Evolutionary conservation across 1,140 invertebrate genomes (phyloP).

Genomic region (Lithobius niger): DNA sequence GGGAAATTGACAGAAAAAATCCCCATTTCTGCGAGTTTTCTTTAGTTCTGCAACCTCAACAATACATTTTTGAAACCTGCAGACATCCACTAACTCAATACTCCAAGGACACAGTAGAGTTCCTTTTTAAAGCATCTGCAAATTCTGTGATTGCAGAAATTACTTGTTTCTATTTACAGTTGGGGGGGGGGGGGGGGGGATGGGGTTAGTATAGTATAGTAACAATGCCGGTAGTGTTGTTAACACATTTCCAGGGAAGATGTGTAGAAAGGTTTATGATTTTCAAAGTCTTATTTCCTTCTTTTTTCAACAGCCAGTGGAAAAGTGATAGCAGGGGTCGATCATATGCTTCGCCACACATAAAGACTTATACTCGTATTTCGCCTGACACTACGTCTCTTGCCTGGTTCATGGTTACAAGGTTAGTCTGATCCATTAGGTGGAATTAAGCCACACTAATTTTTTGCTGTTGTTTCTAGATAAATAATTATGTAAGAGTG

Average conservation of each 20-base stretch:
- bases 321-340: slow-evolving; percentile 49
- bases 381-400: slow-evolving; percentile 48
- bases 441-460: background rate
- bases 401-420: slow-evolving; percentile 70
- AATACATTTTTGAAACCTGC: too few relatives aligned
- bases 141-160: background rate
- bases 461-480: background rate
- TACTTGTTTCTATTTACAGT: background rate
- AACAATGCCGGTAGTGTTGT: background rate
- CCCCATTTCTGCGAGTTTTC: too few relatives aligned
- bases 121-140: background rate
- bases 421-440: slow-evolving; percentile 21
- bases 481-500: background rate
- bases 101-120: too few relatives aligned
- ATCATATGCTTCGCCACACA: slow-evolving; percentile 75
- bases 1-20: too few relatives aligned
- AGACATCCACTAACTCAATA: too few relatives aligned
- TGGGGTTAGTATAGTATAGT: background rate
- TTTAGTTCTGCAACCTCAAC: too few relatives aligned
- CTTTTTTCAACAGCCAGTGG: slow-evolving; percentile 57
- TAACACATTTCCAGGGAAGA: background rate
- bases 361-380: slow-evolving; percentile 74
- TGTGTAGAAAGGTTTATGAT: background rate
- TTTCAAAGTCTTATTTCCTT: slow-evolving; percentile 4
- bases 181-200: background rate